Percentiles rank a stretch among this genome's conserved stretches.
These are phyloP conservation scores for Stictocephala bisonia DNA, from an alignment of 2,888 invertebrate species.

Conservation along the genomic window DNA sequence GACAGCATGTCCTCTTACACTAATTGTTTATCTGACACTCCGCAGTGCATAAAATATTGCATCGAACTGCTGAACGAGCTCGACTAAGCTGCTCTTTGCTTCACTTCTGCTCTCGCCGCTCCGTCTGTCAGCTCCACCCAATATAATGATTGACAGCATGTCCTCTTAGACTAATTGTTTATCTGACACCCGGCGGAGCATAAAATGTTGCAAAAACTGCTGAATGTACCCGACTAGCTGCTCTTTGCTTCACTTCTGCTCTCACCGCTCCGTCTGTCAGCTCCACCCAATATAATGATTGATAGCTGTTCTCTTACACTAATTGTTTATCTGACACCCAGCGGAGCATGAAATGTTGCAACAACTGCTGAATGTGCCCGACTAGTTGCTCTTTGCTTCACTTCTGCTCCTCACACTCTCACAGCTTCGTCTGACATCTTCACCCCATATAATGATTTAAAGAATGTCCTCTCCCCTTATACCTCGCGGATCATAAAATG, in stretches of 20 bases:
- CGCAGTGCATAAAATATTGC: background rate
- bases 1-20: constrained; percentile 2
- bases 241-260: no score
- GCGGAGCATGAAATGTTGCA: background rate
- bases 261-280: no score
- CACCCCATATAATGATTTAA: no score
- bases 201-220: background rate
- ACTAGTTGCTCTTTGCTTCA: background rate
- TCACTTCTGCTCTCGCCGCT: no score
- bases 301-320: background rate
- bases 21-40: constrained; percentile 1
- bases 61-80: no score
- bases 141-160: constrained; percentile 30
- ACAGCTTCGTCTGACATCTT: no score
- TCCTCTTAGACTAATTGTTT: background rate
- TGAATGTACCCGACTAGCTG: background rate
- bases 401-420: no score
- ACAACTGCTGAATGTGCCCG: no score
- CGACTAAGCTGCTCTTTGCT: background rate
- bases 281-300: no score
- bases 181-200: background rate
- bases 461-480: background rate
- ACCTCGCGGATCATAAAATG: background rate
- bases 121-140: no score
- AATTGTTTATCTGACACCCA: background rate